phyloP scores from a whole-genome alignment of 2,888 invertebrate genomes.

The Cantharis rustica region DNA sequence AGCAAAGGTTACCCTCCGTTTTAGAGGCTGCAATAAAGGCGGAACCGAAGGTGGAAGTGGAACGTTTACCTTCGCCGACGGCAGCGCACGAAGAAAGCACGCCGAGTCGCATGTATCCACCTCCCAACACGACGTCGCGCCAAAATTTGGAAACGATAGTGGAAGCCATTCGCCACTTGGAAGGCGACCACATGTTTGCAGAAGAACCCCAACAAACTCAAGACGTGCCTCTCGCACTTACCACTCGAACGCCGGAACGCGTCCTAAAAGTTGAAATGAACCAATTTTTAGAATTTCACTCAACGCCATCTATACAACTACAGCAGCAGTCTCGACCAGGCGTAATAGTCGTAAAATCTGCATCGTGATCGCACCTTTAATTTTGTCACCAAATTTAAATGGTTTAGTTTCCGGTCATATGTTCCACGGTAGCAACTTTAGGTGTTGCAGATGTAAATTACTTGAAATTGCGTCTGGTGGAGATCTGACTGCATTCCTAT shows the following conservation, averaged over 20 bases:
- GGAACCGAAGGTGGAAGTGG: constrained; percentile 81
- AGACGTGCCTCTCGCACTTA: constrained; percentile 66
- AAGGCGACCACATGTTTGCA: constrained; percentile 92
- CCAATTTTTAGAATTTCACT: constrained; percentile 67
- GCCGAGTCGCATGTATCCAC: constrained; percentile 62
- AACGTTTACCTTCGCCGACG: constrained; percentile 67
- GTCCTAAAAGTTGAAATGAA: constrained; percentile 64
- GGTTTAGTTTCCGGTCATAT: constrained; percentile 7
- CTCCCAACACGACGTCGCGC: constrained; percentile 75
- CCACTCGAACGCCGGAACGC: constrained; percentile 44
- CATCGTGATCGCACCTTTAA: constrained; percentile 69
- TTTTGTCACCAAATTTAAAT: constrained; percentile 47
- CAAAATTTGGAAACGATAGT: constrained; percentile 98
- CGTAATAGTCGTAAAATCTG: constrained; percentile 87
- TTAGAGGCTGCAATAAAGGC: constrained; percentile 86
- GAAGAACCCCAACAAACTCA: constrained; percentile 64
- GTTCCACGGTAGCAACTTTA: constrained; percentile 32
- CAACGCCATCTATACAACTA: constrained; percentile 52
- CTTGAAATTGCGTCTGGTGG: constrained; percentile 4
- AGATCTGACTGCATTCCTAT: constrained; percentile 22
- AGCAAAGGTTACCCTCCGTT: constrained; percentile 67
- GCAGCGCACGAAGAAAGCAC: constrained; percentile 55
- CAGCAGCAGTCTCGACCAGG: constrained; percentile 80
- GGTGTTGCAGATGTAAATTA: constrained; percentile 27
- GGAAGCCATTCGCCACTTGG: constrained; percentile 96